Evolutionary conservation across 2,888 invertebrate species (phyloP), one percentile per base, ranked within the genome.

Genomic region (Itoplectis maculator): DNA sequence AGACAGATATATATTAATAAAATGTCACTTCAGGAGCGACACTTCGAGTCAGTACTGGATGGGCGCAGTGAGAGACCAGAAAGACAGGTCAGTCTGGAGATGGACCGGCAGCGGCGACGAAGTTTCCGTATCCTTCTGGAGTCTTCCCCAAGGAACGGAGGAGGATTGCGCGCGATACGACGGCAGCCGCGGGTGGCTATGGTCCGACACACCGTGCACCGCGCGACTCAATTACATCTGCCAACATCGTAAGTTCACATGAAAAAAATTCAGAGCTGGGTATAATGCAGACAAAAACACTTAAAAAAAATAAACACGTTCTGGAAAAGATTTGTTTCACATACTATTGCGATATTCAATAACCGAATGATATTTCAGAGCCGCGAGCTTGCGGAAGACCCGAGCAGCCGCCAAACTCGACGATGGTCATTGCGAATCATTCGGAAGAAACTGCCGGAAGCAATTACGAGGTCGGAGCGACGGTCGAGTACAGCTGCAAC

Each of bases 31-130:
- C 61, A 95, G 97, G 90, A 97, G 97, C 90, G 98, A 98, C 93
- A 96, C 97, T 23, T 97, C 96, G 90, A 98, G 97, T 79, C 98
- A 98, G 88, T 98, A 98, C 92, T 98, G 98, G 98, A 96, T 98
- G 96, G 98, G 98, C 0, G 97, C 97, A 0, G 95, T 97, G 7
- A 94, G 98, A n/a, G 98, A 98, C 91, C 95, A 95, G 3, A 95
- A 95, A 85, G 96, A 97, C 90, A 94, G 95, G 6, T 95, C 94
- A 80, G 96, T 96, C 88, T 98, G 98, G 98, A 96, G 97, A 90
- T 98, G 98, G 98, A 95, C 97, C 63, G 92, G 91, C 69, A 97
- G 95, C 88, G 98, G 98, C 0, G 96, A 97, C 79, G 97, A 98
- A 92, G 96, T 98, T 54, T 96, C 97, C 0, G 96, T 98, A 0